Base-by-base conservation (phyloP, 2,888 invertebrate genomes). In the Dryococelus australis region DNA sequence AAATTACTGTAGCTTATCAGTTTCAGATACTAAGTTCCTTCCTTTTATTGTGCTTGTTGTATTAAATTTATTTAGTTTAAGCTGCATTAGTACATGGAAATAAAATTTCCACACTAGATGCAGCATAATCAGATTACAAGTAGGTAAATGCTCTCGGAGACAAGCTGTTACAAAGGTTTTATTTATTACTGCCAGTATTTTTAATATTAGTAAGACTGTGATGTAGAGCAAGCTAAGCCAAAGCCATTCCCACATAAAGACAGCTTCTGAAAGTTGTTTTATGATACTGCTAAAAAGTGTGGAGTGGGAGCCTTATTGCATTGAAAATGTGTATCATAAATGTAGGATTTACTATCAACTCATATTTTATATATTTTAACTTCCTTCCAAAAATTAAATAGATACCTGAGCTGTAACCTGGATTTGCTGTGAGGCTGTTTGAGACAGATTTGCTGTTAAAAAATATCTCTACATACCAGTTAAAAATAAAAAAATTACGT, bases 1-100 rank as follows among this genome's bases (percentile, higher is more conserved):
- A 35, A 35, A 83, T 28, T 83, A 28, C 43, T 83, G 16, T 83
- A 35, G 20, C 27, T 35, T 35, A 6, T 35, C 8, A 35, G 24
- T 83, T 83, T 35, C n/a, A 65, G 65, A 10, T 65, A 65, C n/a
- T 65, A 65, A 65, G 20, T 65, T 65, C n/a, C n/a, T 65, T 65
- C 20, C 8, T 65, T 16, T 65, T n/a, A 65, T 8, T 65, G 65
- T 65, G 20, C 20, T n/a, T 65, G n/a, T 65, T 16, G 20, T 65
- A n/a, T 65, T 65, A 24, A 16, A 16, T 51, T 51, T 51, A 65
- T 65, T 65, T 65, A 65, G 47, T 47, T 47, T 47, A 47, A n/a
- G 24, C 10, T 65, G n/a, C 65, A 8, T n/a, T 16, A 16, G 8
- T 24, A 65, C 6, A 65, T 65, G 65, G 65, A 65, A 65, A 65